Percentiles rank a stretch among this genome's conserved stretches.
phyloP scores from a whole-genome alignment of 2,888 invertebrate genomes.

The Cremastobaeus sp. region DNA sequence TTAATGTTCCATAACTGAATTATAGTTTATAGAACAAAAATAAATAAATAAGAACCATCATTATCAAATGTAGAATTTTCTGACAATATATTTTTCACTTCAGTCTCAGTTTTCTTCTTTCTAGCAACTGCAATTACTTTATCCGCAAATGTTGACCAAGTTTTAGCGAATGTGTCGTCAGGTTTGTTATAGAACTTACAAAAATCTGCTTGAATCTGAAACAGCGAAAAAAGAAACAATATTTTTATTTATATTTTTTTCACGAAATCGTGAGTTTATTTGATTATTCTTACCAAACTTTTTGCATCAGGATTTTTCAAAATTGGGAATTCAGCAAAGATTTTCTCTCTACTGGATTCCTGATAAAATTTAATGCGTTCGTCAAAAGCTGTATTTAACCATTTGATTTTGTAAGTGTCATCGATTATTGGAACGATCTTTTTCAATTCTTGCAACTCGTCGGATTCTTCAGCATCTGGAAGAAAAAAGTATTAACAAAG shows the following conservation, averaged over 20 bases:
- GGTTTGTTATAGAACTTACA: slow-evolving; percentile 3
- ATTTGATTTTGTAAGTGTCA: slow-evolving; percentile 5
- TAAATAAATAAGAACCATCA: not conserved
- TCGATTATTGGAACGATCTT: not conserved
- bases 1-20: not conserved
- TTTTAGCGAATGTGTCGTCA: not conserved
- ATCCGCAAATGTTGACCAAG: not conserved
- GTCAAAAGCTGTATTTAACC: slow-evolving; percentile 14
- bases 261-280: not conserved
- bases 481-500: not conserved
- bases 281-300: slow-evolving; percentile 7
- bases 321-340: not conserved
- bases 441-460: not conserved
- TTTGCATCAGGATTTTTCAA: not conserved
- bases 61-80: not conserved
- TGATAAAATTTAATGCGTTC: slow-evolving; percentile 9
- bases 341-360: not conserved
- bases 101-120: not conserved
- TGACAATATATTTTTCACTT: not conserved
- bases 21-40: not conserved
- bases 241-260: not conserved
- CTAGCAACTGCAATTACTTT: slow-evolving; percentile 2
- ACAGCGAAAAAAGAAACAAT: not conserved
- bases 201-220: slow-evolving; percentile 12
- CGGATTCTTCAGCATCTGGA: not conserved